These are phyloP conservation scores for Echeneis naucrates DNA, from an alignment of 2,797 vertebrate genomes.

Conservation along the genomic window DNA sequence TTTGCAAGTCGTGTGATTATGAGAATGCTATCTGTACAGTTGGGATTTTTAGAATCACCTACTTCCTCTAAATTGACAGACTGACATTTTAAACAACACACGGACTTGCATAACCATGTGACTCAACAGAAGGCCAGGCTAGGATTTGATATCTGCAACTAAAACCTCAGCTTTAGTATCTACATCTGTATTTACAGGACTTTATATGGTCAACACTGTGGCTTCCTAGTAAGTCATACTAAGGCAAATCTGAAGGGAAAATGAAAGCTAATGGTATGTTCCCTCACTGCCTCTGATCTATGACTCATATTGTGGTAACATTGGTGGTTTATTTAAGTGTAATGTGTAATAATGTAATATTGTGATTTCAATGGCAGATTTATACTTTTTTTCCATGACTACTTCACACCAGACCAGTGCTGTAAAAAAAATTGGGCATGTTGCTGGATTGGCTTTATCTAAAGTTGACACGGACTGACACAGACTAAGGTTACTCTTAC, in stretches of 20 bases:
- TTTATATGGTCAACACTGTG: not conserved
- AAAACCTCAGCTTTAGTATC: not conserved
- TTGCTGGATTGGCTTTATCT: not conserved
- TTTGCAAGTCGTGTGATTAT: not conserved
- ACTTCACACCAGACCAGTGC: not conserved
- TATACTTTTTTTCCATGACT: not conserved
- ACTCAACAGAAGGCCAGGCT: not conserved
- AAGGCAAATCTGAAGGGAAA: not conserved
- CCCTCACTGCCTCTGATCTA: not conserved
- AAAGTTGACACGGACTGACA: not conserved
- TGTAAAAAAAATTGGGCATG: not conserved
- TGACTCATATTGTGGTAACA: constrained; percentile 5
- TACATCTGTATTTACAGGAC: not conserved
- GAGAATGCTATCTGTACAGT: constrained; percentile 12
- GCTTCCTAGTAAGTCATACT: not conserved
- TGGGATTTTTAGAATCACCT: constrained; percentile 27
- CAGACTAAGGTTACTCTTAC: not conserved
- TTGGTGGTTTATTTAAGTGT: not conserved
- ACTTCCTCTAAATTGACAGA: constrained; percentile 47
- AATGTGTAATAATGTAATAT: not conserved
- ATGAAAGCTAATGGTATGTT: not conserved
- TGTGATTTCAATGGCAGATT: not conserved
- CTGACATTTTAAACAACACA: no score
- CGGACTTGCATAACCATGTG: no score
- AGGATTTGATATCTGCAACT: not conserved